Percentiles rank a stretch among this genome's conserved stretches.
Conservation (phyloP, 1,140 invertebrate species). For the Lordiphosa stackelbergi region DNA sequence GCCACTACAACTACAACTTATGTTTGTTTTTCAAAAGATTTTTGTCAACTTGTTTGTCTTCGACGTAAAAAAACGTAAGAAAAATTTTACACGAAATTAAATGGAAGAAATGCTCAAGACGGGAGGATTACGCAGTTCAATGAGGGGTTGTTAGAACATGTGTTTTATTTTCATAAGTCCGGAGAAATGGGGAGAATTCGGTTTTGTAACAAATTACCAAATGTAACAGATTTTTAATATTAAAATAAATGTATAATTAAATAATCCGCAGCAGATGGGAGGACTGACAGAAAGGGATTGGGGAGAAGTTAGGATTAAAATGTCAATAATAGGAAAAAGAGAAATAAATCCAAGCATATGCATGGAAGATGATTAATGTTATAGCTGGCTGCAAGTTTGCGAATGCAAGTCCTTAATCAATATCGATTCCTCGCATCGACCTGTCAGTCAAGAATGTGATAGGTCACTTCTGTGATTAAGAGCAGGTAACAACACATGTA, state of each 20-base stretch:
- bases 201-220: conserved; percentile 53
- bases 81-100: conserved; percentile 22
- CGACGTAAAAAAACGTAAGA: conserved; percentile 30
- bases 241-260: conserved; percentile 73
- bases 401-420: no score
- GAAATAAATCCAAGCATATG: no score
- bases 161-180: conserved; percentile 24
- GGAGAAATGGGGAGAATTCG: conserved; percentile 5
- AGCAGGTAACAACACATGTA: no score
- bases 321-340: no score
- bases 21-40: conserved; percentile 62
- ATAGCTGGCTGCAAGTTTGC: no score
- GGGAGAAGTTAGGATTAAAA: no score
- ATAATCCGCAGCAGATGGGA: conserved; percentile 62
- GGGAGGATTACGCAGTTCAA: conserved; percentile 15
- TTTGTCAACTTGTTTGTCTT: conserved; percentile 61
- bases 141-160: conserved; percentile 52
- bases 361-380: no score
- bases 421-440: no score
- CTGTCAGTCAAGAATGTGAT: no score
- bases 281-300: conserved; percentile 24
- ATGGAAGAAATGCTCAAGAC: conserved; percentile 22
- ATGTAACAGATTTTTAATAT: conserved; percentile 71
- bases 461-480: no score
- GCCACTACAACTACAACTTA: conserved; percentile 25